phyloP scores from a whole-genome alignment of 1,140 invertebrate species.

The Cydia strobilella region DNA sequence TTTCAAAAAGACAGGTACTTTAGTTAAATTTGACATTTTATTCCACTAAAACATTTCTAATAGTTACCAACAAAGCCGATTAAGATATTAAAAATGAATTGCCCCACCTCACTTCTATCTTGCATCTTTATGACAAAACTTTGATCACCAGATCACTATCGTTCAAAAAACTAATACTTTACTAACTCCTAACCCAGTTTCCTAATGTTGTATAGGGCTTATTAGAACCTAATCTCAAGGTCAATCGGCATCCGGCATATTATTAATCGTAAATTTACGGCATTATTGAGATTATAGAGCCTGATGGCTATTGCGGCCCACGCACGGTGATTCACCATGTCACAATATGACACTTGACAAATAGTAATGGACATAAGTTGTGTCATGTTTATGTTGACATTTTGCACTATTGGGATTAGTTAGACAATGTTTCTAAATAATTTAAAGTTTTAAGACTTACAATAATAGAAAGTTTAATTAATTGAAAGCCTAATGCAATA shows the following conservation, averaged over 20 bases:
- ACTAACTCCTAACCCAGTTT: conserved; percentile 8
- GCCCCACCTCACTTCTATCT: background rate
- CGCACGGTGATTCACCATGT: conserved; percentile 11
- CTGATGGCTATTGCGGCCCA: conserved; percentile 16
- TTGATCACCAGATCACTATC: conserved; percentile 15
- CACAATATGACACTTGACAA: conserved; percentile 23
- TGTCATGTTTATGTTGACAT: conserved; percentile 22
- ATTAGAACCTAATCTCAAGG: conserved; percentile 24
- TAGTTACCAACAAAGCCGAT: background rate
- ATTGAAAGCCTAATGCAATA: too few relatives aligned
- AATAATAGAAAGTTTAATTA: background rate
- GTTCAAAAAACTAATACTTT: background rate
- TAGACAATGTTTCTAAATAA: background rate
- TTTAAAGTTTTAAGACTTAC: background rate
- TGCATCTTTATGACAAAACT: conserved; percentile 19
- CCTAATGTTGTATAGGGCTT: background rate
- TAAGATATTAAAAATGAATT: background rate
- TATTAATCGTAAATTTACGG: conserved; percentile 23
- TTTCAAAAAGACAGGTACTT: too few relatives aligned
- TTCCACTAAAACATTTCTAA: background rate
- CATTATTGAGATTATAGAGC: conserved; percentile 21
- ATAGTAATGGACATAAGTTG: conserved; percentile 24
- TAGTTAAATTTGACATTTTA: background rate
- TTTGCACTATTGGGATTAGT: conserved; percentile 1
- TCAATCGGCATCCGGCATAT: conserved; percentile 19